Evolutionary conservation across 2,888 invertebrate species (phyloP).

Genomic region (Tipula lateralis): DNA sequence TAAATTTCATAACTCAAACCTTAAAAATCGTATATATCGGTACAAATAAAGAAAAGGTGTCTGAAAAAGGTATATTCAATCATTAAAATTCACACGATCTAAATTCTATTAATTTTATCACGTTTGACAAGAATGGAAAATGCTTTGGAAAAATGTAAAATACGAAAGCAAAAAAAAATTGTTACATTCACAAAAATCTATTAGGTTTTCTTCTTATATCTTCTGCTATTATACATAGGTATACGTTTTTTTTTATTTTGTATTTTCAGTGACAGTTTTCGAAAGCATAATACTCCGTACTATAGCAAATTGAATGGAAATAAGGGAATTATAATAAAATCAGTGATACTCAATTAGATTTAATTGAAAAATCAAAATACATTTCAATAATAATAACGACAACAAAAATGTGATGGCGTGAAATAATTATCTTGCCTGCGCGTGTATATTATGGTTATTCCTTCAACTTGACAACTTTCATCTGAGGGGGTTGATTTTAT

Average conservation of each 20-base stretch:
- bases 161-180: not conserved
- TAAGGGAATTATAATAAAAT: conserved; percentile 24
- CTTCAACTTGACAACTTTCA: not conserved
- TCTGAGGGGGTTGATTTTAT: not conserved
- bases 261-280: conserved; percentile 11
- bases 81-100: conserved; percentile 24
- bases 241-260: not conserved
- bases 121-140: conserved; percentile 24
- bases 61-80: conserved; percentile 24
- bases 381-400: not conserved
- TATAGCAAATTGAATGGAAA: conserved; percentile 19
- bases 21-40: not conserved
- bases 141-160: conserved; percentile 9
- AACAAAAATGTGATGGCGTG: not conserved
- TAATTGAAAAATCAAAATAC: conserved; percentile 24
- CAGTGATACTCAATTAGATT: conserved; percentile 24
- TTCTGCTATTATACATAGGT: not conserved
- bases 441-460: not conserved
- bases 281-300: not conserved
- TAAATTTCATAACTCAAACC: conserved; percentile 14
- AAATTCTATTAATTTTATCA: conserved; percentile 24
- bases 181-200: conserved; percentile 12
- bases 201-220: not conserved
- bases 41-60: not conserved
- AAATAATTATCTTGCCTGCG: not conserved